Conservation (phyloP, 2,113 vertebrate genomes). For the Chamaea fasciata region DNA sequence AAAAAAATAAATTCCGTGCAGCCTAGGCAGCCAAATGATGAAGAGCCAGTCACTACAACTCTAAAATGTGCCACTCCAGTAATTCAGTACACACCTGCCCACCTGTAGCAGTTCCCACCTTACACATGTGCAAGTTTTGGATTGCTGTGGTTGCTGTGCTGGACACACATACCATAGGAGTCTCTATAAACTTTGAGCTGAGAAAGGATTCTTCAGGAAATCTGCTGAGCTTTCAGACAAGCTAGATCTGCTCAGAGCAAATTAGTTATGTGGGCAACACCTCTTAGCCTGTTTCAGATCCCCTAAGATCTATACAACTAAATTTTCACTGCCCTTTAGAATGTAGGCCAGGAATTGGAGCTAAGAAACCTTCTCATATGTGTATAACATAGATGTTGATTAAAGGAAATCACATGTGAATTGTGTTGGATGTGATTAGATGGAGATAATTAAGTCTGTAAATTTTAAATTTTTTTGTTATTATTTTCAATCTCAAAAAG, state of each 20-base stretch:
- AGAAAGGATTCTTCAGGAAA: not conserved
- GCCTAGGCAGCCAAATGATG: not conserved
- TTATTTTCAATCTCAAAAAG: not conserved
- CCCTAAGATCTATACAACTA: not conserved
- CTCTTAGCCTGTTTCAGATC: not conserved
- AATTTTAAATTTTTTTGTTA: not conserved
- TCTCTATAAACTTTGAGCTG: not conserved
- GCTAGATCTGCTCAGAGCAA: not conserved
- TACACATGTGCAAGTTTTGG: not conserved
- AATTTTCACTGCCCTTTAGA: not conserved
- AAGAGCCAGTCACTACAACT: not conserved
- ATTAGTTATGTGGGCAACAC: not conserved
- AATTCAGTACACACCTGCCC: too few species aligned
- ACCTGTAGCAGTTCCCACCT: not conserved
- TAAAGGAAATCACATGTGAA: not conserved
- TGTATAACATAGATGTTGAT: not conserved
- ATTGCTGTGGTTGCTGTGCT: not conserved
- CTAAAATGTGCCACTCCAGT: not conserved
- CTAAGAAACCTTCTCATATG: not conserved
- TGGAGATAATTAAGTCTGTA: not conserved
- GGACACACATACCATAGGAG: rapidly evolving
- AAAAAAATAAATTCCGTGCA: not conserved
- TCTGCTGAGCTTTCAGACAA: not conserved
- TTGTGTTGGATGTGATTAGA: not conserved
- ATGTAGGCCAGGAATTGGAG: not conserved